phyloP scores from a whole-genome alignment of 2,797 vertebrate species.

The Hemitrygon akajei region DNA sequence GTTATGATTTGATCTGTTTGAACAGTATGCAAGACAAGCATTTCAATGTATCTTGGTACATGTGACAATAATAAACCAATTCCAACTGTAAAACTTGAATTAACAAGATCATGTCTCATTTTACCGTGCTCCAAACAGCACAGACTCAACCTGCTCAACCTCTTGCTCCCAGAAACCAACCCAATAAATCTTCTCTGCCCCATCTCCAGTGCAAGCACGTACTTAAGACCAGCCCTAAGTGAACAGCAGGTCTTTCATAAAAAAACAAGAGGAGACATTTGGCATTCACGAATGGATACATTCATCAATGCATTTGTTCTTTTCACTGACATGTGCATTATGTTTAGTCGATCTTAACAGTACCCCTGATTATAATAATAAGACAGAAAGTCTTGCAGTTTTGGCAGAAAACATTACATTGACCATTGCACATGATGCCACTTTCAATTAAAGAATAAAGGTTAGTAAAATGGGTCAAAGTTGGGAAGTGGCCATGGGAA shows the following conservation, averaged over 20 bases:
- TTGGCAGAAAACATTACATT: background rate
- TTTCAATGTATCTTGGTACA: too few relatives aligned
- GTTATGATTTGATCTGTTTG: too few relatives aligned
- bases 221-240: background rate
- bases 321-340: background rate
- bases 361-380: background rate
- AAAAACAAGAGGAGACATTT: background rate
- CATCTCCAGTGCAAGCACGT: too few relatives aligned
- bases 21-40: too few relatives aligned
- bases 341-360: background rate
- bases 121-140: too few relatives aligned
- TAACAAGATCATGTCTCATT: too few relatives aligned
- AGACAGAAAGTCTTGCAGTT: background rate
- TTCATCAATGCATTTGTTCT: background rate
- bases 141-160: too few relatives aligned
- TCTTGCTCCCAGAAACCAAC: too few relatives aligned
- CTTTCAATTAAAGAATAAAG: background rate
- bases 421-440: background rate
- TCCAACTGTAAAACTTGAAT: too few relatives aligned
- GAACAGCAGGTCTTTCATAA: background rate
- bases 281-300: background rate
- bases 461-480: background rate
- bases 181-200: too few relatives aligned
- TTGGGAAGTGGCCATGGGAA: background rate
- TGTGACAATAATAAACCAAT: too few relatives aligned